Evolutionary conservation across 2,797 vertebrate genomes (phyloP), one percentile per base, ranked within the genome.

Genomic region (Poeciliopsis turneri): DNA sequence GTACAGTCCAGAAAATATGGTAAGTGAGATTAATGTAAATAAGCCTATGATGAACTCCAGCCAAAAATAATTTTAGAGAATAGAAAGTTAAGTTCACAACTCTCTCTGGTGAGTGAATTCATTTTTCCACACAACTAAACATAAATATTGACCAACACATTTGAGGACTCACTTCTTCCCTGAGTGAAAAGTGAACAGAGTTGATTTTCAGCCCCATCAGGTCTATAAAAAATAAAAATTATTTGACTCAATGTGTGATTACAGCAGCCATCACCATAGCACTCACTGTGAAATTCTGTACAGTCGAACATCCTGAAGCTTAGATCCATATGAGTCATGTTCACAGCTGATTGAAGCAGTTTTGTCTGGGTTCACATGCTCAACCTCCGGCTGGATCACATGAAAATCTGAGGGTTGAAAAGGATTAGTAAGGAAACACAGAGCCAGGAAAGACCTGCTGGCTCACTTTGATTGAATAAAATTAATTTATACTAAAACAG

Each of bases 271-370:
- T 64, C 9, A 66, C 4, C 2, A 66, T 1, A 18, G 9, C 7
- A 66, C 61, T 66, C 33, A 66, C 61, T 36, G 16, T 66, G 7
- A 1, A 36, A 20, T 20, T 9, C 16, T 33, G 30, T 18, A 20
- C 7, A 66, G 61, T 36, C 33, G 61, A 66, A 39, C 61, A 39
- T 39, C 39, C 16, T 18, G 4, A 47, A 46, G 43, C 10, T 3
- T 41, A 23, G 36, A 55, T 16, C 30, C 25, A 9, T 66, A 18
- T 0, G 8, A 16, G 2, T 12, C 9, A 53, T 82, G 68, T 57
- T 84, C 78, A 43, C 91, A 91, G 76, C 33, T 76, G 82, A 92
- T 84, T 0, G 10, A 36, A 1, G 16, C 57, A 0, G 1, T 39
- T 1, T 43, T 30, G 0, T 87, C 73, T 18, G 4, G 61, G 59